Evolutionary conservation across 1,140 invertebrate genomes (phyloP), one percentile per base, ranked within the genome.

Genomic region (Lamellibrachia luymesi): DNA sequence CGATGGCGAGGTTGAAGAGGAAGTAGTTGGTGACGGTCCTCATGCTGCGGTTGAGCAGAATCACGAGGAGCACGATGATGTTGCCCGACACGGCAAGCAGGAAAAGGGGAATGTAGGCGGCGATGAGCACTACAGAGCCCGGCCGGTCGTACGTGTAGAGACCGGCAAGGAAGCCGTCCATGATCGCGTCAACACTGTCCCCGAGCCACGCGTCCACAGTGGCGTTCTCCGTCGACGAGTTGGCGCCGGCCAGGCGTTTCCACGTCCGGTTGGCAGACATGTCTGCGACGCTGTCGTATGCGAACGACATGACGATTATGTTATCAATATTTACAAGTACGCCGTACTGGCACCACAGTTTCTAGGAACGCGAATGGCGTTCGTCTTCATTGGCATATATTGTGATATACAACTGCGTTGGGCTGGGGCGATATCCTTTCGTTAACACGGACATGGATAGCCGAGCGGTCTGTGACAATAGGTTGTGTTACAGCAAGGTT

Each of bases 21-120:
- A 95, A 95, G 92, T 94, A 95, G 64, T 95, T 95, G 10, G 95
- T 93, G 50, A 94, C 94, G 51, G 93, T 94, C 38, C 95, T 52
- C 93, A 95, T 94, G 5, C 94, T 91, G 50, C 93, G 92, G 93
- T 95, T 95, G 51, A 94, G 92, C 13, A 95, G 94, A 25, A 95
- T 93, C 92, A 95, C 95, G 2, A 95, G 91, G 22, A 95, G 92
- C 2, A 95, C 95, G 80, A 95, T 92, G 49, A 95, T 90, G 93
- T 95, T 95, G 25, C 95, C 95, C 13, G 94, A 49, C 38, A 94
- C 91, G n/a, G 95, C 95, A 25, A 95, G 49, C n/a, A 95, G 92
- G 92, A 95, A 95, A 5, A 95, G 93, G 0, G 94, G 94, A 27
- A 95, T 94, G 90, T 95, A 95, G 13, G 95, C 93, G 91, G 94